These are phyloP conservation scores for Sphaerophoria rueppellii DNA, from an alignment of 2,888 invertebrate genomes.

Conservation along the genomic window DNA sequence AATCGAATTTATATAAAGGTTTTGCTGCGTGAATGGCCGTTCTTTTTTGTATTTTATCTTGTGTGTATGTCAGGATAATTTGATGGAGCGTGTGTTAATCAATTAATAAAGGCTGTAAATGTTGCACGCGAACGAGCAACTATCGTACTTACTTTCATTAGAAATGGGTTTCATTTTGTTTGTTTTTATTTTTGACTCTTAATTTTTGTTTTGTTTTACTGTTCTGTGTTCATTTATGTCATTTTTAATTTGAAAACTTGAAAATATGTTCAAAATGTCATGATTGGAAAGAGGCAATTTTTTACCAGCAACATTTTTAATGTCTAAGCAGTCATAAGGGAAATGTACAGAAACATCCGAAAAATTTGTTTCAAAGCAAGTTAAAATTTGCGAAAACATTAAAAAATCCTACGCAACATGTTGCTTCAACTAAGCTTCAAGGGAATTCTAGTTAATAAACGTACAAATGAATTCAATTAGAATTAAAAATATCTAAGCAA, in stretches of 20 bases:
- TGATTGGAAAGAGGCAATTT: too few species aligned
- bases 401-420: too few species aligned
- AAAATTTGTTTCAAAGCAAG: too few species aligned
- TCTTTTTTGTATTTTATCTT: neutral
- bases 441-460: too few species aligned
- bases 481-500: too few species aligned
- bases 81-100: constrained; percentile 71
- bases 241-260: neutral
- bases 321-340: too few species aligned
- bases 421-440: too few species aligned
- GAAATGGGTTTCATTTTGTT: neutral
- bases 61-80: constrained; percentile 44
- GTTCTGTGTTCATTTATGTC: neutral
- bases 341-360: too few species aligned
- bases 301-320: too few species aligned
- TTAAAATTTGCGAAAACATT: too few species aligned
- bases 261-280: too few species aligned
- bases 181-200: constrained; percentile 26
- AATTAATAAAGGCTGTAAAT: constrained; percentile 61
- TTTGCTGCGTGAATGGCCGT: constrained; percentile 62
- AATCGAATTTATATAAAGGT: constrained; percentile 49
- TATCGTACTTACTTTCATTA: constrained; percentile 39
- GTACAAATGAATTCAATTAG: too few species aligned
- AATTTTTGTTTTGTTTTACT: constrained; percentile 8
- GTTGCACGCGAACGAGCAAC: constrained; percentile 63